Evolutionary conservation across 2,888 invertebrate genomes (phyloP).

Genomic region (Clusia tigrina): DNA sequence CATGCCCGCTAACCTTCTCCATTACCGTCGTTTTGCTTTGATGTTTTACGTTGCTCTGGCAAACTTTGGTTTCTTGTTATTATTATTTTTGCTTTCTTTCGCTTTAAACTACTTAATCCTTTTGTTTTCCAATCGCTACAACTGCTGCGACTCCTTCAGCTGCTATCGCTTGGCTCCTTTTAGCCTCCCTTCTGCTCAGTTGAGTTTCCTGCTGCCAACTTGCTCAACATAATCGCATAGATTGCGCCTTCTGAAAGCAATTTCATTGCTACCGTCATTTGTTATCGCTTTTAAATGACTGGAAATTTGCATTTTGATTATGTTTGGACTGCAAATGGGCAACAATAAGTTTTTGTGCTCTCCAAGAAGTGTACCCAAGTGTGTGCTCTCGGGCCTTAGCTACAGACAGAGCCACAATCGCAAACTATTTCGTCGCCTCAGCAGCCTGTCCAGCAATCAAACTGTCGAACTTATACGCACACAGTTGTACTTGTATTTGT

Average conservation of each 20-base stretch:
- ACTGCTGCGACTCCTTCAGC: too few relatives aligned
- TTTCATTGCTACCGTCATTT: slow-evolving; percentile 6
- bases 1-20: too few relatives aligned
- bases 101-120: too few relatives aligned
- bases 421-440: not conserved
- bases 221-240: too few relatives aligned
- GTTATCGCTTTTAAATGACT: slow-evolving; percentile 13
- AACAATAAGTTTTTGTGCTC: not conserved
- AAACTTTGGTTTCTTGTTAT: not conserved
- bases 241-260: not conserved
- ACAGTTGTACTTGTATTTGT: not conserved
- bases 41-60: too few relatives aligned
- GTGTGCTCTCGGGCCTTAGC: too few relatives aligned
- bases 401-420: too few relatives aligned
- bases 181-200: too few relatives aligned
- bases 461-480: not conserved
- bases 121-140: too few relatives aligned
- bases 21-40: too few relatives aligned
- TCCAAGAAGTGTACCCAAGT: not conserved
- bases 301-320: slow-evolving; percentile 9
- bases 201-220: too few relatives aligned
- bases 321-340: not conserved
- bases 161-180: too few relatives aligned
- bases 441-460: not conserved
- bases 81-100: not conserved